phyloP scores from a whole-genome alignment of 2,113 vertebrate species.

The Nannospalax galili region DNA sequence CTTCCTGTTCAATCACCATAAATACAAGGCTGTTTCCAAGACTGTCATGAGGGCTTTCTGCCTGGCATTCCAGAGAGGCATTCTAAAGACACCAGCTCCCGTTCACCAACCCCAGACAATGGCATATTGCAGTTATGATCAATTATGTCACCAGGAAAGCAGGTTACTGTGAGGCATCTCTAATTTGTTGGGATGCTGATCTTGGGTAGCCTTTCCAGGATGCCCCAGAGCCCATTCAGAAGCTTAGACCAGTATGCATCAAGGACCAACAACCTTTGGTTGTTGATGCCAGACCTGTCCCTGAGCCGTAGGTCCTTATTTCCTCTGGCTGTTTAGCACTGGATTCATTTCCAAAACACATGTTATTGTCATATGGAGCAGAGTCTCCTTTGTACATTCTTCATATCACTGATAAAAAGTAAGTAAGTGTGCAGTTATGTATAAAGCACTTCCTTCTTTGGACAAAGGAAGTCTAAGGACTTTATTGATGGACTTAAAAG shows the following conservation, averaged over 20 bases:
- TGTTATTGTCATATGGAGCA: no score
- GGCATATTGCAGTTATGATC: no score
- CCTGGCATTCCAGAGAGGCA: background rate
- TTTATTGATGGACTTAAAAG: background rate
- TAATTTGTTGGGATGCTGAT: background rate
- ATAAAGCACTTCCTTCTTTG: background rate
- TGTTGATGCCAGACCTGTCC: background rate
- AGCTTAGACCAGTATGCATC: background rate
- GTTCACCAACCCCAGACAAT: rapidly evolving
- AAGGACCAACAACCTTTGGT: rapidly evolving
- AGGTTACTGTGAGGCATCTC: rapidly evolving
- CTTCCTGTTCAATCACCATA: rapidly evolving
- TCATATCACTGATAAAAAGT: no score
- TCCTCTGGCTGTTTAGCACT: no score
- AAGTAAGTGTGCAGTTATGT: no score
- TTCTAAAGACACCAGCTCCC: background rate
- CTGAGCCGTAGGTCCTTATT: background rate
- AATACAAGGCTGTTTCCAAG: no score
- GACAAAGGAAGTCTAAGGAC: background rate
- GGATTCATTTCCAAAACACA: no score
- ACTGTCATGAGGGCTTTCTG: rapidly evolving
- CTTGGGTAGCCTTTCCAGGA: background rate
- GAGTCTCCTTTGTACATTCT: no score
- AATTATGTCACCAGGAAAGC: background rate
- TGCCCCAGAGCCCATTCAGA: background rate